Base-by-base conservation (phyloP, 2,797 vertebrate genomes). In the Sparus aurata region DNA sequence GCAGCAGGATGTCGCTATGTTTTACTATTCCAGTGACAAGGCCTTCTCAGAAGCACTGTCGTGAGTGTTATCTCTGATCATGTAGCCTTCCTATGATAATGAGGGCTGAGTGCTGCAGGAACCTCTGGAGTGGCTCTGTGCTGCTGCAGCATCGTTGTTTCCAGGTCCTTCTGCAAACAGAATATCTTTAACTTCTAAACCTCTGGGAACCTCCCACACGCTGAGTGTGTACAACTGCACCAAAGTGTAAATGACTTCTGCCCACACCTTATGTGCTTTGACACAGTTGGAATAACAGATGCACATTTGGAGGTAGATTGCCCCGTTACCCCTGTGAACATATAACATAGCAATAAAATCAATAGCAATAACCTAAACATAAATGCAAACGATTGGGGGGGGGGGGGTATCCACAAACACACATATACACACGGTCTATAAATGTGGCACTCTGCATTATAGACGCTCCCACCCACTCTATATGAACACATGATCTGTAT, bases 351-450 rank as follows among this genome's bases (percentile, higher is more conserved):
- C 25, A 68, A 64, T 27, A 12, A 66, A 85, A 72, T 85, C 71
- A 78, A 73, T 68, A 10, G 22, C 12, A 59, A 8, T 20, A 49
- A 74, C 80, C 69, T 76, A 79, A 80, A 77, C 79, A 77, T 84
- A 63, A 57, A 80, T 62, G 15, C 17, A 71, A 70, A 83, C 54
- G 27, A 27, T 38, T 47, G 34, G 61, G 5, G 22, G 22, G 23
- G 43, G 17, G 27, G 27, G 27, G 25, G 25, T n/a, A 62, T 9
- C 8, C 57, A 62, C 9, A 59, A 1, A 57, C 25, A 64, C 53
- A 55, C 46, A 75, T 2, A 75, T 2, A 50, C 23, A 69, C n/a
- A 27, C 27, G 38, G 13, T 52, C 34, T 46, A 61, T 73, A 66
- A 57, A 73, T 72, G 38, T 20, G 77, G 15, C 59, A 69, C 53